Evolutionary conservation across 2,888 invertebrate species (phyloP), one percentile per base, ranked within the genome.

Genomic region (Sthenelais limicola): DNA sequence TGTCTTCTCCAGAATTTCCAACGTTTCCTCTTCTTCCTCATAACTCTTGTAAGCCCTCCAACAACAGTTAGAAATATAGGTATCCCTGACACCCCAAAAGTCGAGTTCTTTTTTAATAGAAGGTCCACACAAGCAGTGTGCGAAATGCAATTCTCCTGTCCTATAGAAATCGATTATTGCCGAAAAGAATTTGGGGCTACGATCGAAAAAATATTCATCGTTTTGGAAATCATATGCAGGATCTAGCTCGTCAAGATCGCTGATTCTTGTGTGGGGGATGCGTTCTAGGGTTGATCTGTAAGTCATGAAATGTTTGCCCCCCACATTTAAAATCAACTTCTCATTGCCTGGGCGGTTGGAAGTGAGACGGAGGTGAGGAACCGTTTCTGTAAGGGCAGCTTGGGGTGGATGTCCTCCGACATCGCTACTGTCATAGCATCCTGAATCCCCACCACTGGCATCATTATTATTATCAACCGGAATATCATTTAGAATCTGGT

Each of bases 101-200:
- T 74, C 74, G 7, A 82, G 67, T 72, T 82, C 82, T 7, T 75
- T 78, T 51, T 76, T 73, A 4, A 82, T 68, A 7, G 75, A 71
- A n/a, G 75, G 56, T 18, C 78, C 74, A 62, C 82, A 82, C 9
- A 80, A 28, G 32, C 78, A 71, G 49, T 76, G 73, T 0, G 82
- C 80, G 24, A 82, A 71, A 68, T 82, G 82, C 68, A 82, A 74
- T 18, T 73, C 73, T n/a, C 81, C 82, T 3, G 76, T 76, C 0
- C 82, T 78, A 51, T 79, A 80, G 48, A 74, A 80, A 56, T 81
- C 80, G 26, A 82, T 30, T 21, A 82, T 78, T 28, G 73, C 77
- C n/a, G 56, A 72, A 69, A 82, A 81, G n/a, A 81, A 49, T 12
- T 73, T 74, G 0, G 82, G 80, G 71, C 81, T 82, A 68, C 82